Conservation (phyloP, 2,888 invertebrate species). For the Machimus atricapillus region DNA sequence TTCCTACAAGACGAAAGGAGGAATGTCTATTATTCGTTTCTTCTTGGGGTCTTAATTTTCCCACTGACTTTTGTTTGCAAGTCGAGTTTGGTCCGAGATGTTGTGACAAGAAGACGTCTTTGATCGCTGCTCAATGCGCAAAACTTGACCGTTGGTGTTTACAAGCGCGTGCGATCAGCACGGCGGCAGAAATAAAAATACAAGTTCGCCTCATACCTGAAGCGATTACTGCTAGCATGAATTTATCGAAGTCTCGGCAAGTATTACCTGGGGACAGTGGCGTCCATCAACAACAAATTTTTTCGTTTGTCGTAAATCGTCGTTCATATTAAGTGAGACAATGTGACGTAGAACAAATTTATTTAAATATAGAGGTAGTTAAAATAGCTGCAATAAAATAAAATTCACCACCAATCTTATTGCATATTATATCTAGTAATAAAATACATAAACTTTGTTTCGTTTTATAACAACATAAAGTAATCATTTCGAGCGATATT, state of each 20-base stretch:
- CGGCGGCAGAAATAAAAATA: not conserved
- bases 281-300: not conserved
- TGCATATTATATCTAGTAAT: too few species aligned
- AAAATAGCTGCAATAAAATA: too few species aligned
- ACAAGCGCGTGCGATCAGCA: slow-evolving; percentile 6
- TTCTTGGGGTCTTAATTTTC: not conserved
- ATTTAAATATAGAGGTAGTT: too few species aligned
- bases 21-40: not conserved
- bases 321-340: too few species aligned
- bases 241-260: not conserved
- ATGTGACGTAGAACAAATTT: too few species aligned
- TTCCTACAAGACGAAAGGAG: not conserved
- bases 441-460: too few species aligned
- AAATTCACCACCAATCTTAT: too few species aligned
- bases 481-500: too few species aligned
- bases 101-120: not conserved
- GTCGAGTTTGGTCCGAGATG: not conserved
- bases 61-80: not conserved
- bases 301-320: not conserved
- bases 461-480: too few species aligned
- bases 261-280: not conserved
- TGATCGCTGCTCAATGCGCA: not conserved
- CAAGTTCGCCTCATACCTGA: not conserved
- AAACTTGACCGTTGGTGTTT: slow-evolving; percentile 16
- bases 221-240: not conserved